A percentile compares a stretch with the other conserved stretches of the same genome.
Evolutionary conservation across 2,888 invertebrate species (phyloP).

Genomic region (Drosophila neutralis): DNA sequence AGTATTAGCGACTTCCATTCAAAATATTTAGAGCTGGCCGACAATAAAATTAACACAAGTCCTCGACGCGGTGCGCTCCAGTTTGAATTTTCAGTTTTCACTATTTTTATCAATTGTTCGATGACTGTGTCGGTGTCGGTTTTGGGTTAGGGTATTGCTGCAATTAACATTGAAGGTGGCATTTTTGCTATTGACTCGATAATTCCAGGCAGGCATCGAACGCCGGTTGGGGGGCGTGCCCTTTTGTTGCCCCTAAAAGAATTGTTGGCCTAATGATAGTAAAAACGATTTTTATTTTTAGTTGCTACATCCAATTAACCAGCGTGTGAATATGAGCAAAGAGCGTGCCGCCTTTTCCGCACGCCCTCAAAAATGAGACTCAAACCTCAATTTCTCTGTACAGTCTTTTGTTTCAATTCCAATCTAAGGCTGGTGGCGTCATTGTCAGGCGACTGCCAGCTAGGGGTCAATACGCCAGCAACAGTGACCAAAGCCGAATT

Average conservation of each 20-base stretch:
- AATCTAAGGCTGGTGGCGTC: constrained; percentile 56
- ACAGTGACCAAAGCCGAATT: constrained; percentile 37
- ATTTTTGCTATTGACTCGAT: constrained; percentile 73
- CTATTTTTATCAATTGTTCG: constrained; percentile 20
- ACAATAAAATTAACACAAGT: constrained; percentile 51
- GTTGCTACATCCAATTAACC: constrained; percentile 66
- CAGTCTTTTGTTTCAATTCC: constrained; percentile 4
- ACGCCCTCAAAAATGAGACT: constrained; percentile 44
- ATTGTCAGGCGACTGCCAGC: constrained; percentile 38
- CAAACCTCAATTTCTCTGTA: neutral
- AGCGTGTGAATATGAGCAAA: constrained; percentile 72
- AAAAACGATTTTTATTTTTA: constrained; percentile 42
- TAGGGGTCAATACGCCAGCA: constrained; percentile 42
- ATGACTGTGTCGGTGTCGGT: neutral
- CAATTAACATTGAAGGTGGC: constrained; percentile 72
- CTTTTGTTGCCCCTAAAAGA: constrained; percentile 5
- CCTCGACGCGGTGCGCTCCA: constrained; percentile 30
- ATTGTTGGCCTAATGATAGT: constrained; percentile 62
- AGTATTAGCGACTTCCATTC: constrained; percentile 1
- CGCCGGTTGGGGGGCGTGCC: constrained; percentile 30
- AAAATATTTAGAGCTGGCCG: constrained; percentile 19
- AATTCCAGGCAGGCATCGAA: constrained; percentile 48
- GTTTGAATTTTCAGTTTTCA: constrained; percentile 13
- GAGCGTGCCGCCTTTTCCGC: constrained; percentile 21
- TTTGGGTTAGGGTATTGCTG: constrained; percentile 15